Conservation (phyloP, 2,888 invertebrate genomes). For the Halocaridina rubra region DNA sequence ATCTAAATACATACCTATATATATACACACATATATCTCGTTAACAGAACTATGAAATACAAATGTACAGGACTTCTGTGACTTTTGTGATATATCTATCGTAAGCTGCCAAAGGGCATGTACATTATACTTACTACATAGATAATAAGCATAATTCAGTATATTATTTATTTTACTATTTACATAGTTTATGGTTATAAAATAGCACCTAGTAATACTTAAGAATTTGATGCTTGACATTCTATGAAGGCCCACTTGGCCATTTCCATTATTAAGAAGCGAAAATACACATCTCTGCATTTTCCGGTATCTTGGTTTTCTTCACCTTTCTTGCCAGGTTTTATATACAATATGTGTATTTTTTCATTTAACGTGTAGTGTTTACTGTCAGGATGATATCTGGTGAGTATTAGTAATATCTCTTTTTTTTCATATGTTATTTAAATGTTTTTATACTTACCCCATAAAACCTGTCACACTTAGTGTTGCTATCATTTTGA, state of each 20-base stretch:
- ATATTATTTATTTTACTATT: slow-evolving; percentile 46
- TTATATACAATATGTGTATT: background rate
- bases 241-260: background rate
- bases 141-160: slow-evolving; percentile 20
- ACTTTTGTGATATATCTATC: background rate
- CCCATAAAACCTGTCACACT: no score
- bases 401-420: no score
- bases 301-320: no score
- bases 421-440: no score
- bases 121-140: background rate
- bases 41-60: no score
- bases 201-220: slow-evolving; percentile 34
- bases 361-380: background rate
- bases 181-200: slow-evolving; percentile 8
- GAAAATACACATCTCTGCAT: background rate
- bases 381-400: no score
- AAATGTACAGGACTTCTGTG: background rate
- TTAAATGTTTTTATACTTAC: no score
- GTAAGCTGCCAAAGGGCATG: background rate
- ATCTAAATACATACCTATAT: background rate
- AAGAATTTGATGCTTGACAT: background rate
- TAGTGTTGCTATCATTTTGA: no score
- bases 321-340: background rate
- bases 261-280: background rate
- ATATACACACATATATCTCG: slow-evolving; percentile 6